Evolutionary conservation across 2,113 vertebrate genomes (phyloP).

Genomic region (Microtus montanus): DNA sequence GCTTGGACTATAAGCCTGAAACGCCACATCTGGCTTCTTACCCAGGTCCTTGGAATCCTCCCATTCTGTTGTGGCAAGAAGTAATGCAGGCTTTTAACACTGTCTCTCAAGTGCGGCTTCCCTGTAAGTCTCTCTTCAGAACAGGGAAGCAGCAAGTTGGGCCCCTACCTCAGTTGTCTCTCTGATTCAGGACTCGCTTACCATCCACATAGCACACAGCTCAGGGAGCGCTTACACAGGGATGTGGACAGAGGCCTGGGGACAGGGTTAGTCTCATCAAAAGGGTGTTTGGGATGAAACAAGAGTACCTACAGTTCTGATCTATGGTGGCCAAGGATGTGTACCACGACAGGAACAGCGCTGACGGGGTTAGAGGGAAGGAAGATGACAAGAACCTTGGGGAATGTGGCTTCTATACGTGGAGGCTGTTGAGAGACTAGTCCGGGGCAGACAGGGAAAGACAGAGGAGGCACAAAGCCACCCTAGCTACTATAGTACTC

Average conservation of each 20-base stretch:
- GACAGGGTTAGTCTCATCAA: background rate
- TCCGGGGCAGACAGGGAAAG: background rate
- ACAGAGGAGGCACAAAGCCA: background rate
- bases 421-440: background rate
- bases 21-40: background rate
- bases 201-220: background rate
- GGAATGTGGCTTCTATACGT: background rate
- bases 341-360: background rate
- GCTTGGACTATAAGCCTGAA: background rate
- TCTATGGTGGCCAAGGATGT: background rate
- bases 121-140: background rate
- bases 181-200: too few relatives aligned
- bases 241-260: background rate
- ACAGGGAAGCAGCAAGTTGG: fast-evolving
- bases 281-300: background rate
- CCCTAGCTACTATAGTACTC: background rate
- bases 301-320: too few relatives aligned
- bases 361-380: background rate
- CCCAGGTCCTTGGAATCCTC: too few relatives aligned
- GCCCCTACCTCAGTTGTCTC: background rate
- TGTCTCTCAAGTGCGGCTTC: background rate
- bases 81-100: fast-evolving
- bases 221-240: background rate
- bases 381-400: too few relatives aligned
- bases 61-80: background rate